phyloP scores from a whole-genome alignment of 2,888 invertebrate species.

The Dioctria rufipes region DNA sequence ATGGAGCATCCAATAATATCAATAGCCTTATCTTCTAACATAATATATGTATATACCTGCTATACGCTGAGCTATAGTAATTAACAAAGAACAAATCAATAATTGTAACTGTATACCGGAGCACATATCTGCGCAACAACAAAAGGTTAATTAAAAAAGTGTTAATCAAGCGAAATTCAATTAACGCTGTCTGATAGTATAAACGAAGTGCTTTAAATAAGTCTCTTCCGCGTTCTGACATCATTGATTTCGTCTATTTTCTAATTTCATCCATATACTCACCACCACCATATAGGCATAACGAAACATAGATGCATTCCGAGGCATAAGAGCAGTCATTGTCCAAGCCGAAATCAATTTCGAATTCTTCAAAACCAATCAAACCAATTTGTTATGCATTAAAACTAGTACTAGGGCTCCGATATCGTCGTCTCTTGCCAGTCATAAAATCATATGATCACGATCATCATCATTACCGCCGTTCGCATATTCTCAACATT shows the following conservation, averaged over 20 bases:
- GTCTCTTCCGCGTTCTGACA: conserved; percentile 34
- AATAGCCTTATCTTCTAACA: too few relatives aligned
- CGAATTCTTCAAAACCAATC: conserved; percentile 42
- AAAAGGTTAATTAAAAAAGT: conserved; percentile 6
- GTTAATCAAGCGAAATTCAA: conserved; percentile 40
- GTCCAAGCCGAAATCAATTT: conserved; percentile 26
- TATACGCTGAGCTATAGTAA: too few relatives aligned
- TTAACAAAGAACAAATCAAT: too few relatives aligned
- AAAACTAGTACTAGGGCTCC: conserved; percentile 29
- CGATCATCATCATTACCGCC: conserved; percentile 30
- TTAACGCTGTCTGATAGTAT: not conserved
- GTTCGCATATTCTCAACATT: conserved; percentile 20
- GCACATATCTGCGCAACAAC: too few relatives aligned
- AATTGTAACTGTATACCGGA: too few relatives aligned
- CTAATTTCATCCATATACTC: conserved; percentile 5
- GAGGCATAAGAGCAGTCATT: not conserved
- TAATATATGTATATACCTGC: too few relatives aligned
- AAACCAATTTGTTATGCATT: conserved; percentile 43
- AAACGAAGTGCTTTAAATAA: conserved; percentile 7
- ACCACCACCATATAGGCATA: not conserved
- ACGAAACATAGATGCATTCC: conserved; percentile 6
- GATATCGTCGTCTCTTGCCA: not conserved
- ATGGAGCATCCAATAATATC: too few relatives aligned
- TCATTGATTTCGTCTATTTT: not conserved
- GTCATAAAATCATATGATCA: conserved; percentile 46